Evolutionary conservation across 30 jellyfish, hydroid and myxozoan species (phyloP), one percentile per base, ranked within the genome.

Genomic region (Aurelia sp.): DNA sequence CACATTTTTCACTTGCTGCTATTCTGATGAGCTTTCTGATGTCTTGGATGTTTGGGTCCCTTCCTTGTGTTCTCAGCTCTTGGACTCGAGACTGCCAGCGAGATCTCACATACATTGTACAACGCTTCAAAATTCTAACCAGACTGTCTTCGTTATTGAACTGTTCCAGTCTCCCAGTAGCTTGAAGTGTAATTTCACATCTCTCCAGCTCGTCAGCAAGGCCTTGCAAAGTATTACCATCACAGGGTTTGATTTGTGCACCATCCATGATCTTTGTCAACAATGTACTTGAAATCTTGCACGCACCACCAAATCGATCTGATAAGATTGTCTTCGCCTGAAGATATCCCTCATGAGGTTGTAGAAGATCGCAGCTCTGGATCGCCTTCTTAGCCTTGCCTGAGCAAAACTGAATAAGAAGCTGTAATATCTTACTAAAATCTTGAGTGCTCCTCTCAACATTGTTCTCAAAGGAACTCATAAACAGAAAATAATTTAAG

Each of bases 31-130:
- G 83, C 73, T 51, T 78, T 30, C 79, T n/a, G 78, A 78, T 27
- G 83, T 80, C 90, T 31, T 80, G 68, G 30, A 80, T 40, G 41
- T 47, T 80, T 15, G 90, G 90, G 50, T 80, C 73, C 13, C 83
- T 53, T 64, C 83, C 74, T 12, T 27, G 63, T 40, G 65, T 50
- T 40, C 90, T 47, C 19, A 80, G 47, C 20, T 80, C 90, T 51
- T 80, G 74, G 8, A 80, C 82, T 60, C 60, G 23, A 5, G 82
- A 66, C 65, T 47, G 90, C 90, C 90, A 66, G n/a, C 90, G 62
- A 21, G 90, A 65, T 57, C 47, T 50, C 27, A 80, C 90, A 33
- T 64, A 80, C 62, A 30, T 40, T 52, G 90, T 84, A 40, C 90
- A 80, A 11, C 75, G 17, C 65, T 80, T 20, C 44, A 80, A 6